Base-by-base conservation (phyloP, 2,797 vertebrate genomes). In the Sebastes kiyomatsui region DNA sequence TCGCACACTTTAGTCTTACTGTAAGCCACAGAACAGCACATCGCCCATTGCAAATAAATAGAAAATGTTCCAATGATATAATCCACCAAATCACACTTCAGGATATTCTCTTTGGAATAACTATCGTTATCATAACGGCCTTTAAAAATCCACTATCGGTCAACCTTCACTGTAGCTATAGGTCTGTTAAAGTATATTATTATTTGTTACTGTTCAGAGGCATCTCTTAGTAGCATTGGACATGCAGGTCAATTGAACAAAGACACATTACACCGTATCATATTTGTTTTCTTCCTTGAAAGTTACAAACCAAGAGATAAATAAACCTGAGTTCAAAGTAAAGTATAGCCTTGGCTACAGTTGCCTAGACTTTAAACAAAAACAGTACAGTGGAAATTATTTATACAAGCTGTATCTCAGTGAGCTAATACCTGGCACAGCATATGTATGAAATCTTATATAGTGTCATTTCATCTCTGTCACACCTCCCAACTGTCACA, bases 1-100 rank as follows among this genome's bases (percentile, higher is more conserved):
- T 14, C 2, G 4, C 35, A 38, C 13, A 38, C 35, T 38, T 38
- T 38, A 38, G 35, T 38, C 2, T 2, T 38, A 38, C 35, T 38
- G 13, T 38, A 38, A 0, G 35, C 35, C 35, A 38, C 35, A 38
- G 35, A 38, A 38, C 35, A 38, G 35, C 35, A 1, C 35, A 38
- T 38, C 2, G 35, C 35, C 13, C 35, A 14, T 38, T 38, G 35
- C 35, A 38, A 38, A 38, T 35, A 38, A 38, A 38, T 38, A 14
- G 35, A 38, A 38, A 14, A 38, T 38, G 0, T 35, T 35, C 0
- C 11, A 13, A 35, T 35, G 33, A 35, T 35, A 13, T 13, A 35
- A 35, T 35, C 35, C 35, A 5, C 35, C 35, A 35, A 35, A 12
- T 35, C 33, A 35, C 35, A 35, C 35, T 35, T 35, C 12, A 13